Evolutionary conservation across 2,797 vertebrate genomes (phyloP).

Genomic region (Enteromius trimaculatus): DNA sequence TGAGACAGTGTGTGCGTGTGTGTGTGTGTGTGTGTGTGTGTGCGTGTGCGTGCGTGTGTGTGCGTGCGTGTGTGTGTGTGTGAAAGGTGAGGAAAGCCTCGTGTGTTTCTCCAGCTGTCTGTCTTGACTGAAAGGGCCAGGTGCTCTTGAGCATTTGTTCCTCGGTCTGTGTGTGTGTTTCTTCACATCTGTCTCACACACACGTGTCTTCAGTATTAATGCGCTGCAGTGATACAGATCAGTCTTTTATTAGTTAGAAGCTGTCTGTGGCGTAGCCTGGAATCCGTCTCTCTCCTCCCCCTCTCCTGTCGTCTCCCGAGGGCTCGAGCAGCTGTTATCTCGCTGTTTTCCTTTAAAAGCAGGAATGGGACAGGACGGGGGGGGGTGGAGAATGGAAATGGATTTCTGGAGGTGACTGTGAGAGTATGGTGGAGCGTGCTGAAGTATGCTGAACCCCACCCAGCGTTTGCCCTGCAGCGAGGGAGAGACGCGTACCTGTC

Average conservation of each 20-base stretch:
- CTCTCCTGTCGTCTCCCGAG: slow-evolving; percentile 61
- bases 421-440: background rate
- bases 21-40: background rate
- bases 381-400: slow-evolving; percentile 67
- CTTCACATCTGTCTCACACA: slow-evolving; percentile 61
- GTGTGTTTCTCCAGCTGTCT: slow-evolving; percentile 76
- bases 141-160: slow-evolving; percentile 75
- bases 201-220: slow-evolving; percentile 35
- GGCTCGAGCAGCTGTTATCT: slow-evolving; percentile 84
- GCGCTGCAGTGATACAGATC: background rate
- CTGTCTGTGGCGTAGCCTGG: background rate
- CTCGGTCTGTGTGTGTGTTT: slow-evolving; percentile 59
- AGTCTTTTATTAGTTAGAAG: slow-evolving; percentile 26
- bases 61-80: background rate
- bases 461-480: slow-evolving; percentile 72
- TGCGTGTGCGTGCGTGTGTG: background rate
- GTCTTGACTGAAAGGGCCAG: slow-evolving; percentile 76
- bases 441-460: slow-evolving; percentile 72
- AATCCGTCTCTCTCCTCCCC: slow-evolving; percentile 52
- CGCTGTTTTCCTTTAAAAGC: slow-evolving; percentile 81
- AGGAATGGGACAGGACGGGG: slow-evolving; percentile 68
- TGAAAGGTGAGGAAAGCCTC: background rate
- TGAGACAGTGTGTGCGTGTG: background rate
- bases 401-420: slow-evolving; percentile 68
- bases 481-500: slow-evolving; percentile 77